Conservation (phyloP, 1,140 invertebrate species). For the Ostrea edulis region DNA sequence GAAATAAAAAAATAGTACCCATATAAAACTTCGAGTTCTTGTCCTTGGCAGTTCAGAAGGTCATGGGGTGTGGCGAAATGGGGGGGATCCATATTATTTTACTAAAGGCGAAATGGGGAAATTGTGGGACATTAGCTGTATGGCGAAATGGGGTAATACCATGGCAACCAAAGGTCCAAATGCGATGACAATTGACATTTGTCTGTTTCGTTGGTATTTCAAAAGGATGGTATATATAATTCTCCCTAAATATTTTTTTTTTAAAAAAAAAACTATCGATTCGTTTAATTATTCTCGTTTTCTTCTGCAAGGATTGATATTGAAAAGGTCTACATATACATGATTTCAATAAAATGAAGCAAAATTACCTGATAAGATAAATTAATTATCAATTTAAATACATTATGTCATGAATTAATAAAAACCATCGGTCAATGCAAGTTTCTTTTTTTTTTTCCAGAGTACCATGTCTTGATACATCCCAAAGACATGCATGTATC, state of each 20-base stretch:
- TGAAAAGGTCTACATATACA: conserved; percentile 38
- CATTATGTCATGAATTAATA: background rate
- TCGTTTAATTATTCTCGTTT: background rate
- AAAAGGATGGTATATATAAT: background rate
- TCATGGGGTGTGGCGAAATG: conserved; percentile 7
- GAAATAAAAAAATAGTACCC: background rate
- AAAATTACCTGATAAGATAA: background rate
- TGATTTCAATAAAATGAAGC: background rate
- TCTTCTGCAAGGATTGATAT: background rate
- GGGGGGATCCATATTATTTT: background rate
- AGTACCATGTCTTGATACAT: background rate
- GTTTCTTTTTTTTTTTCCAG: background rate
- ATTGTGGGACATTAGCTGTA: background rate
- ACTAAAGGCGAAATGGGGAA: conserved; percentile 20
- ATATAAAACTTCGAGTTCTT: background rate
- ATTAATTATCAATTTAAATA: background rate
- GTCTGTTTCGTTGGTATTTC: background rate
- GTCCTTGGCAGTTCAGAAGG: background rate
- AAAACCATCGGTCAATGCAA: background rate
- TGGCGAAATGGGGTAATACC: conserved; percentile 18
- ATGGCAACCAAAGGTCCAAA: background rate
- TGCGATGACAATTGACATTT: background rate
- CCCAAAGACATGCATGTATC: background rate
- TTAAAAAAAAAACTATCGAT: background rate
- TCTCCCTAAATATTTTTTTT: background rate